Base-by-base conservation (phyloP, 2,888 invertebrate genomes). In the Cyaniris semiargus region DNA sequence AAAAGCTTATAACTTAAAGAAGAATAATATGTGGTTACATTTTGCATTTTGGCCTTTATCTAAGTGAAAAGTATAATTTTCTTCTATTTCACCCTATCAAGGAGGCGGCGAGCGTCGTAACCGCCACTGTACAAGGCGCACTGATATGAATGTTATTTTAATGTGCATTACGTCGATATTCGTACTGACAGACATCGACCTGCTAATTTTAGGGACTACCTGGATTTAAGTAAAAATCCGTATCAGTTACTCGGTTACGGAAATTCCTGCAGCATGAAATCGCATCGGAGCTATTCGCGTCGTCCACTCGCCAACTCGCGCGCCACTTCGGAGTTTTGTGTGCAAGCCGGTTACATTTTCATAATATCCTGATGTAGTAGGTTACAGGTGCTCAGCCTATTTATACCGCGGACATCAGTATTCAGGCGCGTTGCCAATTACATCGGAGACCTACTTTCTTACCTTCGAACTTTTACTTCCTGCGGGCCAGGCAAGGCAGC, bases 391-490 rank as follows among this genome's bases (percentile, higher is more conserved):
- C 84, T 83, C 85, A 89, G 87, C 89, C 90, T 89, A 90, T 90
- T 90, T 90, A 86, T 86, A 82, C 81, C 85, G 85, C 86, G 86
- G 86, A 84, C 90, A 93, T 93, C 90, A 92, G 89, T 90, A 94
- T 92, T 92, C 93, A 93, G 91, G 91, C 92, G 85, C 86, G 88
- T 87, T 91, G 92, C 93, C 93, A 93, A 93, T 92, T 93, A 91
- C 91, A 92, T 89, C 83, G 87, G 91, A 92, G 93, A 93, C 94
- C 94, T 92, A 93, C 93, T 94, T 94, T 93, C 94, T 92, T 93
- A 93, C 92, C 94, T 93, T 93, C 93, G 93, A 94, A 94, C 94
- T 94, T 93, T 94, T 94, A 94, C 94, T 94, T 94, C 94, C 94
- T 94, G 92, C 92, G 93, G 92, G 90, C 91, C 90, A 86, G 89